phyloP scores from a whole-genome alignment of 1,140 invertebrate species.

The Tenebrio molitor region DNA sequence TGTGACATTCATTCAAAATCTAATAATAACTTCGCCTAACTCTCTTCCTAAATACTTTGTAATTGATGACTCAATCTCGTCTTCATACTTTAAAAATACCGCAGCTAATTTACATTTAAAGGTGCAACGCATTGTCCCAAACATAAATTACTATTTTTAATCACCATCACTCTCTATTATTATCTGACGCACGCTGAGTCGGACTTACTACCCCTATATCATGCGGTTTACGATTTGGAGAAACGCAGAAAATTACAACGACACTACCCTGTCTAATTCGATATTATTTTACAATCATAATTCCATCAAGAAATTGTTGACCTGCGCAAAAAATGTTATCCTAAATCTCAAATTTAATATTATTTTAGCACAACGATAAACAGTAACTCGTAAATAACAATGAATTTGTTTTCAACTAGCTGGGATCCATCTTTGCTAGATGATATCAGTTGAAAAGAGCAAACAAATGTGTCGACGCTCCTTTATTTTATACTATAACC shows the following conservation, averaged over 20 bases:
- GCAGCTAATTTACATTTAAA: constrained; percentile 24
- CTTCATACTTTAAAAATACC: constrained; percentile 37
- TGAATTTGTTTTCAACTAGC: constrained; percentile 7
- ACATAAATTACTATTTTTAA: constrained; percentile 23
- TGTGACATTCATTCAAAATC: constrained; percentile 43
- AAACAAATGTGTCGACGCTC: background rate
- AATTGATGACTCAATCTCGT: constrained; percentile 40
- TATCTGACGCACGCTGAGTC: too few species aligned
- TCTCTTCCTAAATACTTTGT: constrained; percentile 43
- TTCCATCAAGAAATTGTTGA: too few species aligned
- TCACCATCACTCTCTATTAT: too few species aligned
- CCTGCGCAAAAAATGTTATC: too few species aligned
- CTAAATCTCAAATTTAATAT: too few species aligned
- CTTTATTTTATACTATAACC: constrained; percentile 19
- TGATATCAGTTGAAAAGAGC: background rate
- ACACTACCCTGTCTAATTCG: too few species aligned
- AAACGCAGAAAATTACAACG: too few species aligned
- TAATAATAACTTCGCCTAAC: constrained; percentile 42
- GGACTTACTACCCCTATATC: too few species aligned
- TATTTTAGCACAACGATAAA: too few species aligned
- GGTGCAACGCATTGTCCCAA: constrained; percentile 13
- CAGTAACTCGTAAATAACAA: background rate
- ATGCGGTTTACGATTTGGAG: too few species aligned
- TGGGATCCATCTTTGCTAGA: background rate
- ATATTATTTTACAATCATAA: too few species aligned